Conservation (phyloP, 1,140 invertebrate genomes). For the Monomorium pharaonis region DNA sequence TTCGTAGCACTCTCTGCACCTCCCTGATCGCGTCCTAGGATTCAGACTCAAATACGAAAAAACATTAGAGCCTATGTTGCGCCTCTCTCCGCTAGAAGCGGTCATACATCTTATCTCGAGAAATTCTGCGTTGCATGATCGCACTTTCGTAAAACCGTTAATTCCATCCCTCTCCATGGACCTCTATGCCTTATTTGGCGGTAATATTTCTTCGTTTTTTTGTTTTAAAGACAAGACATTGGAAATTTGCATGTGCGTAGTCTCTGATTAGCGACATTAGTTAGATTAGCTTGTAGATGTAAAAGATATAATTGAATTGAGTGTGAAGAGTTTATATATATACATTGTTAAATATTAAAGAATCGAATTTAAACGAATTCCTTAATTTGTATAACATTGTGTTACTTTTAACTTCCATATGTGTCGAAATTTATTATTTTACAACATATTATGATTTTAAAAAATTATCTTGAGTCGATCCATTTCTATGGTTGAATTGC, state of each 20-base stretch:
- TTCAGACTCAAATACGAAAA: constrained; percentile 17
- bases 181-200: constrained; percentile 20
- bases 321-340: not conserved
- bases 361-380: no score
- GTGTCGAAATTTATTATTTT: no score
- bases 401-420: no score
- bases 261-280: not conserved
- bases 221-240: not conserved
- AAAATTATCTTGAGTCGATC: no score
- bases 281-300: not conserved
- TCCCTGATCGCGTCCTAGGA: not conserved
- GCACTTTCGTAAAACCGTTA: constrained; percentile 46
- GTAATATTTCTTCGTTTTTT: not conserved
- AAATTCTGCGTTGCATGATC: constrained; percentile 8
- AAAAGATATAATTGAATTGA: not conserved
- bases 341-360: no score
- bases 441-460: no score
- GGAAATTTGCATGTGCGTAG: not conserved
- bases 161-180: not conserved
- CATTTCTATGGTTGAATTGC: no score
- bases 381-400: no score
- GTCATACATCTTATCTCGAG: constrained; percentile 38
- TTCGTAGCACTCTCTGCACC: not conserved
- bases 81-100: constrained; percentile 13
- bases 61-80: constrained; percentile 3